Evolutionary conservation across 2,113 vertebrate genomes (phyloP).

Genomic region (Pangasianodon gigas): DNA sequence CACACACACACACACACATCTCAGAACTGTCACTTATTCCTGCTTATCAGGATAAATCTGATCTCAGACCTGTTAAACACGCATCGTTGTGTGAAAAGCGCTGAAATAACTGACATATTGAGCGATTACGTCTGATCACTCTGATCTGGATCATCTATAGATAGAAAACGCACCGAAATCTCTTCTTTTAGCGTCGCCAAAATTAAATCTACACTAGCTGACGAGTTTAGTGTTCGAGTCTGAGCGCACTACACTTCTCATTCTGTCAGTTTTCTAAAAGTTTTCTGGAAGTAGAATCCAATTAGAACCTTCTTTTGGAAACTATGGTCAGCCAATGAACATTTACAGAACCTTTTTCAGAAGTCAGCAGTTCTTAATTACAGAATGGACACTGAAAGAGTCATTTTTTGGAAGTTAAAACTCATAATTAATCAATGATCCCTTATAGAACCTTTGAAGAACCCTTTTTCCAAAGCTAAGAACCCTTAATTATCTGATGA

Average conservation of each 20-base stretch:
- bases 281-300: not conserved
- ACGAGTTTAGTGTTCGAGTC: not conserved
- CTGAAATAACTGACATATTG: not conserved
- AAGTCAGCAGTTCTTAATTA: not conserved
- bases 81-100: not conserved
- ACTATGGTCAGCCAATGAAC: not conserved
- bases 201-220: not conserved
- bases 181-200: not conserved
- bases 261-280: not conserved
- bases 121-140: not conserved
- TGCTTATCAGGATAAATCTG: not conserved
- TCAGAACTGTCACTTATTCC: slow-evolving; percentile 6
- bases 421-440: too few species aligned
- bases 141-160: not conserved
- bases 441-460: not conserved
- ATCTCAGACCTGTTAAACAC: slow-evolving; percentile 13
- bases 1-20: not conserved
- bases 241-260: not conserved
- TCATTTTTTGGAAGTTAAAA: not conserved
- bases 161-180: not conserved
- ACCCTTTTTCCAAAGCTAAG: too few species aligned
- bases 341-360: not conserved
- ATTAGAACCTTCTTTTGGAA: not conserved
- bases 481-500: not conserved
- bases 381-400: not conserved